A percentile compares a stretch with the other conserved stretches of the same genome.
phyloP scores from a whole-genome alignment of 37 sponge, comb jelly and placozoan genomes.

The Aphrocallistes beatrix region DNA sequence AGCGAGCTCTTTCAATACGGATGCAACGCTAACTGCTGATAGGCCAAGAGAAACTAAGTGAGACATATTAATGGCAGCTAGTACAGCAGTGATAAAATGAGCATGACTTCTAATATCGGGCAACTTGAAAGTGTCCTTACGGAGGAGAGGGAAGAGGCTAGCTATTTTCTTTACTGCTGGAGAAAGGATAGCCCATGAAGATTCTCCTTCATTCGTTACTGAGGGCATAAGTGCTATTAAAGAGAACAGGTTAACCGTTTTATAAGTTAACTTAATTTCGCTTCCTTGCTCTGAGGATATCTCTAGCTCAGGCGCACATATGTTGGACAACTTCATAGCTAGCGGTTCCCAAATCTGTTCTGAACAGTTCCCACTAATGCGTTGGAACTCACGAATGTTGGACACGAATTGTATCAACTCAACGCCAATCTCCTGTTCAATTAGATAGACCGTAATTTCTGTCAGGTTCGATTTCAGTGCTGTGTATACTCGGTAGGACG shows the following conservation, averaged over 20 bases:
- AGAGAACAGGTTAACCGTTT: neutral
- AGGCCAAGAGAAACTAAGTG: neutral
- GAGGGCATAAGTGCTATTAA: neutral
- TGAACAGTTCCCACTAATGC: neutral
- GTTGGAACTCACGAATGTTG: neutral
- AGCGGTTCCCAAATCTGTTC: neutral
- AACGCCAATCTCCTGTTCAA: neutral
- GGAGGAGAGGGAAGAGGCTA: neutral
- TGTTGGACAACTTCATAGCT: neutral
- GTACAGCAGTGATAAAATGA: neutral
- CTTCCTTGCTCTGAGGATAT: neutral
- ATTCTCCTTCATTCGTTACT: neutral
- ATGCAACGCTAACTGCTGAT: neutral
- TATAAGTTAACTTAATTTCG: neutral
- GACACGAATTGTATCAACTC: neutral
- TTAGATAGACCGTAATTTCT: neutral
- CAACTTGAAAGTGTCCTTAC: neutral
- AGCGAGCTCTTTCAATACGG: neutral
- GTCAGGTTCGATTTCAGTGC: neutral
- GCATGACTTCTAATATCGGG: neutral
- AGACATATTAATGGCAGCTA: neutral
- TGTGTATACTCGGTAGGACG: neutral
- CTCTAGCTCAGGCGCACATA: neutral
- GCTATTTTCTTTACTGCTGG: neutral
- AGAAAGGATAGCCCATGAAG: neutral